Evolutionary conservation across 2,888 invertebrate genomes (phyloP).

Genomic region (Nomada fabriciana): DNA sequence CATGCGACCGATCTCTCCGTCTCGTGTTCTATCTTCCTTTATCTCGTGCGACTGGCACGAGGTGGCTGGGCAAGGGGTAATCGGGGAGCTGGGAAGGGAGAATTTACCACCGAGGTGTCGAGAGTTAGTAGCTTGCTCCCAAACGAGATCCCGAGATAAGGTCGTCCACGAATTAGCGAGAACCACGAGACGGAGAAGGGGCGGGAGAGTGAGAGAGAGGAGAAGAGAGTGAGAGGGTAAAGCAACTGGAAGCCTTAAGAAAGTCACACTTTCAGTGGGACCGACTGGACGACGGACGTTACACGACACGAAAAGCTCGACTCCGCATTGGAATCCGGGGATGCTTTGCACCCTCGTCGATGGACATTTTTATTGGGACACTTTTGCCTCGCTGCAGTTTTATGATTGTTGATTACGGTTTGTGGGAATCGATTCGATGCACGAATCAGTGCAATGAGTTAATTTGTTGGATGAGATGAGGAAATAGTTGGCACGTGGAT

Average conservation of each 20-base stretch:
- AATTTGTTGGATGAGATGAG: too few species aligned
- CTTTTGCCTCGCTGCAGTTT: neutral
- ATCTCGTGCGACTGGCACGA: slow-evolving; percentile 16
- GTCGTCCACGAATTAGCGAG: slow-evolving; percentile 73
- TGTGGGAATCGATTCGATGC: neutral
- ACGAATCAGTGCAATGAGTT: neutral
- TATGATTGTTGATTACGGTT: neutral
- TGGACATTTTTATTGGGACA: slow-evolving; percentile 21
- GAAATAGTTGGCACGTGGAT: too few species aligned
- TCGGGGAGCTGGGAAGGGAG: slow-evolving; percentile 56
- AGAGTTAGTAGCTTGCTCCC: slow-evolving; percentile 76
- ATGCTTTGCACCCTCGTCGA: slow-evolving; percentile 8
- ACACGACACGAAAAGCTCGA: slow-evolving; percentile 33
- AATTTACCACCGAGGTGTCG: slow-evolving; percentile 76
- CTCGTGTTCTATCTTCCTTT: neutral
- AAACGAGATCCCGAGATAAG: slow-evolving; percentile 74
- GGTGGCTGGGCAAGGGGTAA: slow-evolving; percentile 20
- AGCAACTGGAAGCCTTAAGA: slow-evolving; percentile 45
- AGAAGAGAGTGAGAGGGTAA: neutral
- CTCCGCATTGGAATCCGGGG: slow-evolving; percentile 27
- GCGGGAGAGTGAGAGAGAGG: neutral
- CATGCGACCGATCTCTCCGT: slow-evolving; percentile 44
- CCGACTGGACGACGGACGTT: slow-evolving; percentile 10
- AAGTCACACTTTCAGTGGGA: slow-evolving; percentile 57
- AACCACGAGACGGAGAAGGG: slow-evolving; percentile 5